These are phyloP conservation scores for Coendou prehensilis DNA, from an alignment of 2,797 vertebrate species.

Conservation along the genomic window DNA sequence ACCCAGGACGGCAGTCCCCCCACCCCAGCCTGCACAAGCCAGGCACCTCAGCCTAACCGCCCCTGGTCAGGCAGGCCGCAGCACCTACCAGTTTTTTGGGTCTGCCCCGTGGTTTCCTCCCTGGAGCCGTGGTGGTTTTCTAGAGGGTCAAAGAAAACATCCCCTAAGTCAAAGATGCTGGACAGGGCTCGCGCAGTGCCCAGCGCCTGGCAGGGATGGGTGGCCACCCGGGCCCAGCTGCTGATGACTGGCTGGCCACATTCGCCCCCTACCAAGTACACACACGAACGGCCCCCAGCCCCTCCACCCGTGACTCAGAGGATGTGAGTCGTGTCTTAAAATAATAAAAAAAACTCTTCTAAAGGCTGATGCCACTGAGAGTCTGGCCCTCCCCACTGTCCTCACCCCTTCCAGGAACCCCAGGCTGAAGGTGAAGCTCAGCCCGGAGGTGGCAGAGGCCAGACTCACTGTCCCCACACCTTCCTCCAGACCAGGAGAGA, in stretches of 20 bases:
- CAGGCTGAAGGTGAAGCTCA: not conserved
- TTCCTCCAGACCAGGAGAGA: not conserved
- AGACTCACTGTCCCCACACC: not conserved
- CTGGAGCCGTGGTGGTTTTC: slow-evolving; percentile 93
- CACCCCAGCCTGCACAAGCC: fast-evolving
- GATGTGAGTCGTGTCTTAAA: slow-evolving; percentile 83
- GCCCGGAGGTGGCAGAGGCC: not conserved
- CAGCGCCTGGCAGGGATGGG: no score
- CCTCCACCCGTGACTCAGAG: slow-evolving; percentile 81
- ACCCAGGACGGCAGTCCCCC: not conserved
- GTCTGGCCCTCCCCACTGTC: not conserved
- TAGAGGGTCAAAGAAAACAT: slow-evolving; percentile 82
- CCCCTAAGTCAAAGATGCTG: not conserved
- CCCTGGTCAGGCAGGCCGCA: no score
- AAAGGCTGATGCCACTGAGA: slow-evolving; percentile 11
- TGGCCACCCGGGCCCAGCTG: slow-evolving; percentile 70
- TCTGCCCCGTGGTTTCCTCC: slow-evolving; percentile 95
- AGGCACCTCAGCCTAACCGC: not conserved
- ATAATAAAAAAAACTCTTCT: slow-evolving; percentile 69
- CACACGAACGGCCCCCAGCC: slow-evolving; percentile 36
- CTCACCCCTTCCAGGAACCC: not conserved
- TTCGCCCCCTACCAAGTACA: slow-evolving; percentile 39
- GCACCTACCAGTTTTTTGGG: slow-evolving; percentile 96
- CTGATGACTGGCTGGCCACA: slow-evolving; percentile 70
- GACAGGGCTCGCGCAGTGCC: not conserved